Conservation (phyloP, 2,113 vertebrate genomes). For the Spea bombifrons region DNA sequence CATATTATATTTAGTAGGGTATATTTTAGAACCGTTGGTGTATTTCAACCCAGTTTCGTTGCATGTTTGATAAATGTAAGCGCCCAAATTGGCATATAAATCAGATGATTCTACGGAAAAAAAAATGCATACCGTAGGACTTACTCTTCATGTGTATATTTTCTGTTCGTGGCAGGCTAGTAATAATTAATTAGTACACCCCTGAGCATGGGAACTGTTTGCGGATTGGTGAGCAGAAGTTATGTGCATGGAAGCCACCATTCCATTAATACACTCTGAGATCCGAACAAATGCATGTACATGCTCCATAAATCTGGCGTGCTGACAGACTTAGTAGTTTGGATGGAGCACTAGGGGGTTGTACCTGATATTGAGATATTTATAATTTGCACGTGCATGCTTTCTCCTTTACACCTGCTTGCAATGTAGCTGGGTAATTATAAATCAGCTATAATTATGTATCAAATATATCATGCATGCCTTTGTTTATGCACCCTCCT, state of each 20-base stretch:
- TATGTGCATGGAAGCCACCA: not conserved
- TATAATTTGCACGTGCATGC: conserved; percentile 28
- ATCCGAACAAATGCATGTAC: conserved; percentile 17
- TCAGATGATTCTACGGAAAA: too few relatives aligned
- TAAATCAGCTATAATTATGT: conserved; percentile 44
- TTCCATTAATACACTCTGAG: conserved; percentile 20
- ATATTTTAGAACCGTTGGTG: too few relatives aligned
- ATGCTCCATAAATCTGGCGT: conserved; percentile 24
- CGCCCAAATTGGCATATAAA: too few relatives aligned
- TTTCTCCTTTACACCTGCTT: conserved; percentile 38
- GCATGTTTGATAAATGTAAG: too few relatives aligned
- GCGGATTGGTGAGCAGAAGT: not conserved
- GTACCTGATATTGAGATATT: conserved; percentile 35
- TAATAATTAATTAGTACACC: too few relatives aligned
- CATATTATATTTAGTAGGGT: too few relatives aligned
- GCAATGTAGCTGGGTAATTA: conserved; percentile 32
- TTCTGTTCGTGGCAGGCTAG: too few relatives aligned
- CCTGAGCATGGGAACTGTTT: not conserved
- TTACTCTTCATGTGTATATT: too few relatives aligned
- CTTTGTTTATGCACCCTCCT: conserved; percentile 26
- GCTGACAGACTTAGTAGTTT: conserved; percentile 23
- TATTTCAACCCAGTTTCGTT: too few relatives aligned
- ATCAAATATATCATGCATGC: conserved; percentile 41
- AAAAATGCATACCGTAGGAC: too few relatives aligned
- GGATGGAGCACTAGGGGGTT: conserved; percentile 34